Evolutionary conservation across 2,113 vertebrate species (phyloP).

Genomic region (Cairina moschata): DNA sequence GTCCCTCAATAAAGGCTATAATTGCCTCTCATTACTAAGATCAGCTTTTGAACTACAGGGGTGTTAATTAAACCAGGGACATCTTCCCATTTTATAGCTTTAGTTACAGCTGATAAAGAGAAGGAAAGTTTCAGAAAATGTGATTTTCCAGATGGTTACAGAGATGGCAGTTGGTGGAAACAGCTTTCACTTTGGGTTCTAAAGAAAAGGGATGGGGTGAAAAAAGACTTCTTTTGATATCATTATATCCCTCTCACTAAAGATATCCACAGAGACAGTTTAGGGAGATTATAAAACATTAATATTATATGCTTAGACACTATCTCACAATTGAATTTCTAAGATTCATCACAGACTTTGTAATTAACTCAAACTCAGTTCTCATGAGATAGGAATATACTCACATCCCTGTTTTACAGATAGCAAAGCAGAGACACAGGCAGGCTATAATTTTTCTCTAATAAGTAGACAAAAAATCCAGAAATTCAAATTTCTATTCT

Average conservation of each 20-base stretch:
- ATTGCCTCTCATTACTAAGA: conserved; percentile 67
- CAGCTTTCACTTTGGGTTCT: conserved; percentile 31
- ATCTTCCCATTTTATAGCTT: conserved; percentile 56
- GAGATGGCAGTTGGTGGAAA: conserved; percentile 57
- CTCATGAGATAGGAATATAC: not conserved
- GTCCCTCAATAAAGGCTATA: conserved; percentile 49
- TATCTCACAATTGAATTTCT: not conserved
- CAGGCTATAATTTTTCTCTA: not conserved
- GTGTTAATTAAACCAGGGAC: conserved; percentile 62
- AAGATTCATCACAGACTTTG: not conserved
- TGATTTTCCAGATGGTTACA: conserved; percentile 65
- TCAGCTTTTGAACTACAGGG: conserved; percentile 62
- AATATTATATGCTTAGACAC: not conserved
- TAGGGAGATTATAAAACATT: conserved; percentile 6
- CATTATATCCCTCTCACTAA: not conserved
- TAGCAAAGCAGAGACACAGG: not conserved
- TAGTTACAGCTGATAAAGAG: conserved; percentile 65
- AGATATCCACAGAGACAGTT: not conserved
- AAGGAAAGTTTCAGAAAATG: conserved; percentile 54
- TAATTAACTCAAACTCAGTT: not conserved
- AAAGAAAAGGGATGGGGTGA: conserved; percentile 24
- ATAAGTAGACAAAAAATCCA: not conserved
- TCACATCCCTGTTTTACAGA: not conserved
- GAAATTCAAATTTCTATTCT: not conserved
- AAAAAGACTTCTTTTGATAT: conserved; percentile 27